A percentile compares a stretch with the other conserved stretches of the same genome.
Conservation (phyloP, 2,113 vertebrate species). For the Psittacara wagleri region DNA sequence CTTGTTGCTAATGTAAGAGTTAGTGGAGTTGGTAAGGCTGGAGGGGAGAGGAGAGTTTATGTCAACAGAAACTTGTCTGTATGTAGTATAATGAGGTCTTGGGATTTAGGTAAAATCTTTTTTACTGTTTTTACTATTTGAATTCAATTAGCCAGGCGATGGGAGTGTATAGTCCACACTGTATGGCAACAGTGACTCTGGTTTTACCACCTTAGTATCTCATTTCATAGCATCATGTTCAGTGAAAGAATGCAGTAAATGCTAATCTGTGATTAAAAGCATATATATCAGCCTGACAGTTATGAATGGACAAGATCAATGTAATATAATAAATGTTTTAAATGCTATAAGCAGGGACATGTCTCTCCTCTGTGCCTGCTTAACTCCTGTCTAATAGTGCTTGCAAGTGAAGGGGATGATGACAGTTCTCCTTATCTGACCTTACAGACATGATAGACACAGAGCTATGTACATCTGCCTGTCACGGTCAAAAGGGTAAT, state of each 20-base stretch:
- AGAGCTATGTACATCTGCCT: constrained; percentile 14
- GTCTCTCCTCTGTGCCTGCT: constrained; percentile 9
- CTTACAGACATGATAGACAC: constrained; percentile 25
- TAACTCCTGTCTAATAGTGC: constrained; percentile 1
- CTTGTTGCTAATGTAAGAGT: not conserved
- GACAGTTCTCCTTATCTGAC: constrained; percentile 19
- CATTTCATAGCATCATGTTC: not conserved
- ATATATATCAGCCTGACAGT: constrained; percentile 14
- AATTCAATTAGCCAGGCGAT: not conserved
- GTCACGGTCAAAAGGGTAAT: constrained; percentile 39
- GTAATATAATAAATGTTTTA: constrained; percentile 32
- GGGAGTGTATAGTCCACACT: not conserved
- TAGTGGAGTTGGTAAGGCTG: not conserved
- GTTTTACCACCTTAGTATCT: not conserved
- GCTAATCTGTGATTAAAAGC: constrained; percentile 19
- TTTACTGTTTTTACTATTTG: not conserved
- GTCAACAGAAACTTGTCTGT: not conserved
- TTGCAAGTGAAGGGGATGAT: not conserved
- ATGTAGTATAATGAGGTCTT: not conserved
- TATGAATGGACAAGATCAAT: constrained; percentile 6
- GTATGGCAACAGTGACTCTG: not conserved
- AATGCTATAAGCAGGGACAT: not conserved
- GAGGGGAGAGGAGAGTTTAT: not conserved
- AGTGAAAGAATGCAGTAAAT: not conserved
- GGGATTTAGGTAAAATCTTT: not conserved